Base-by-base conservation (phyloP, 2,888 invertebrate species). In the Physocephala rufipes region DNA sequence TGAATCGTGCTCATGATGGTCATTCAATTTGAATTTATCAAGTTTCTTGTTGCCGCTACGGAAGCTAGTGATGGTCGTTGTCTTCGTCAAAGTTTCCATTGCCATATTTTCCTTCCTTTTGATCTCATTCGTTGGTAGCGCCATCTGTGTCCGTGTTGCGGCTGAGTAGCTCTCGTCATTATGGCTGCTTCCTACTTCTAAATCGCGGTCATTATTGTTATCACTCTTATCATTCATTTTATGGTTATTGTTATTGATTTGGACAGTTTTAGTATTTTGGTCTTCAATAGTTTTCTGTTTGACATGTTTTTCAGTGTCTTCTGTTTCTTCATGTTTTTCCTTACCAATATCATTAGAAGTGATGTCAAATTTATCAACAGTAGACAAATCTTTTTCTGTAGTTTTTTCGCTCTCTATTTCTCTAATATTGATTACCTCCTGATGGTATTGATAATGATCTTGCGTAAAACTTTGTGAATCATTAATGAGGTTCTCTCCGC, bases 201-300 rank as follows among this genome's bases (percentile, higher is more conserved):
- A 83, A 82, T 82, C 80, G 79, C 79, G 77, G 78, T 80, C 78
- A 82, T 82, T 82, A 82, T 80, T 78, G 79, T 80, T 79, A 79
- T 79, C 75, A 78, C 68, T 65, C 64, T 71, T 4, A 36, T 9
- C 70, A 72, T 43, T 67, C 66, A 5, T 16, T 13, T 5, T 55
- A 26, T 43, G 61, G 61, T 61, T 30, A 51, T 51, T 61, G 68
- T 21, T 51, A 68, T 68, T 62, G 68, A 61, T 68, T 51, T 49
- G 61, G 19, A 45, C 45, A 51, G 53, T 51, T 45, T 63, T 49
- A 47, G 28, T 21, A 21, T 63, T 47, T 63, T 45, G 7, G 5
- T 13, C 63, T 24, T 45, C 47, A n/a, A n/a, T n/a, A n/a, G 13
- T 16, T 16, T 58, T 9, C 28, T 58, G 26, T 28, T 2, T 53